Percentiles rank a stretch among this genome's conserved stretches.
These are phyloP conservation scores for Cariama cristata DNA, from an alignment of 2,113 vertebrate genomes.

Conservation along the genomic window DNA sequence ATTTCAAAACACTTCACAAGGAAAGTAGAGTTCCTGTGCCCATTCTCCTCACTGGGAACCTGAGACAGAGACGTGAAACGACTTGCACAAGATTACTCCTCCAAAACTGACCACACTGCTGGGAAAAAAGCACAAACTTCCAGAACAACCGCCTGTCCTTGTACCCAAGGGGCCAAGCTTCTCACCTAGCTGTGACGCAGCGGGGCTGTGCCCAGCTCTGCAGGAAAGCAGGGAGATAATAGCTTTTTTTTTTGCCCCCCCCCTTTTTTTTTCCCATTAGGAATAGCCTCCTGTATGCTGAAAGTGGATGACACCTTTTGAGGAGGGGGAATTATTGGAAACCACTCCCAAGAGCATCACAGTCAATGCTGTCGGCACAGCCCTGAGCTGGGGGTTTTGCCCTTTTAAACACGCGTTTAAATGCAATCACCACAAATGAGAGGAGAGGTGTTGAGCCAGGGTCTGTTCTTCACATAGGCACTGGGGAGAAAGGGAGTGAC, in stretches of 20 bases:
- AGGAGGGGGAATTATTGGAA: not conserved
- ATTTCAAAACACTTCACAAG: not conserved
- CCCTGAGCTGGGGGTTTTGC: not conserved
- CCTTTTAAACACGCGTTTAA: rapidly evolving
- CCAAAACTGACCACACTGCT: rapidly evolving
- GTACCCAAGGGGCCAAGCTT: not conserved
- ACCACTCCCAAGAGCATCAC: too few species aligned
- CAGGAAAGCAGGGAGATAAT: too few species aligned
- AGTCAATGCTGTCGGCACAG: not conserved
- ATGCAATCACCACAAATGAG: rapidly evolving
- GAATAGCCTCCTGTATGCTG: not conserved
- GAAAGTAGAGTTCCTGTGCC: not conserved
- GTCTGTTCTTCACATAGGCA: not conserved
- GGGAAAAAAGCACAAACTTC: not conserved
- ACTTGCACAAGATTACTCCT: rapidly evolving
- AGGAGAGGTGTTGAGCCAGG: rapidly evolving
- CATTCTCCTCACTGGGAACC: rapidly evolving
- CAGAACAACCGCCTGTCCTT: too few species aligned
- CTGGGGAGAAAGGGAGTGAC: not conserved
- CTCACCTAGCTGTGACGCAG: not conserved
- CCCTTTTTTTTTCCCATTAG: too few species aligned
- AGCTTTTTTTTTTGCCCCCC: too few species aligned
- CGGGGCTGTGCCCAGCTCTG: not conserved
- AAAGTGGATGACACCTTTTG: not conserved
- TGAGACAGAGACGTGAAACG: rapidly evolving